Evolutionary conservation across 2,888 invertebrate species (phyloP), one percentile per base, ranked within the genome.

Genomic region (Altica lythri): DNA sequence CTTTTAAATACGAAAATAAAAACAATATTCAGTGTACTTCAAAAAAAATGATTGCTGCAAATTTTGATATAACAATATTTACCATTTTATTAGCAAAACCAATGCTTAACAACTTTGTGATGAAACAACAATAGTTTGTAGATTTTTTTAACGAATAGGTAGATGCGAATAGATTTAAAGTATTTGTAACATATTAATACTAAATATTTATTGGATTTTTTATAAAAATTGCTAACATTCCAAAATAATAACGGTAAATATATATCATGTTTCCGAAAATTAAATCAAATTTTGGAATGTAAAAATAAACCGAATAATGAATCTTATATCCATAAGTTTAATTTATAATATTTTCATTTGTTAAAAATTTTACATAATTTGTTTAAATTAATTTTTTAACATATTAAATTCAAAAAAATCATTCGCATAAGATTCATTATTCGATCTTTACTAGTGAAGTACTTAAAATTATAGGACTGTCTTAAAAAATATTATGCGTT

Each of bases 21-120:
- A n/a, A n/a, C 9, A 8, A 13, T 30, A 30, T 12, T 13, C 13
- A 3, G 4, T 3, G 30, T 30, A 4, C 16, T 34, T 9, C 16
- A 30, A 16, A 16, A 14, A 34, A 34, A 2, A 14, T 9, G 6
- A 30, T 34, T 16, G 12, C 25, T 12, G 16, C 35, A 46, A 46
- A 25, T 46, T 46, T 46, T 46, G 35, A 46, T 46, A 46, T 27
- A 46, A 35, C 27, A 14, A 46, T 45, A 14, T 27, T 46, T 27
- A 25, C 46, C 17, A 25, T 49, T 37, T 54, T 42, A n/a, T 38
- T 40, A 48, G 32, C 49, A 34, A 48, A 49, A 54, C 38, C 45
- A 29, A 49, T 44, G 45, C 55, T 55, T 51, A 43, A 55, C 30
- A 37, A 55, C 37, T 37, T 51, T 55, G 51, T 55, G 55, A 55